These are phyloP conservation scores for Dinocampus coccinellae DNA, from an alignment of 2,888 invertebrate genomes.

Conservation along the genomic window DNA sequence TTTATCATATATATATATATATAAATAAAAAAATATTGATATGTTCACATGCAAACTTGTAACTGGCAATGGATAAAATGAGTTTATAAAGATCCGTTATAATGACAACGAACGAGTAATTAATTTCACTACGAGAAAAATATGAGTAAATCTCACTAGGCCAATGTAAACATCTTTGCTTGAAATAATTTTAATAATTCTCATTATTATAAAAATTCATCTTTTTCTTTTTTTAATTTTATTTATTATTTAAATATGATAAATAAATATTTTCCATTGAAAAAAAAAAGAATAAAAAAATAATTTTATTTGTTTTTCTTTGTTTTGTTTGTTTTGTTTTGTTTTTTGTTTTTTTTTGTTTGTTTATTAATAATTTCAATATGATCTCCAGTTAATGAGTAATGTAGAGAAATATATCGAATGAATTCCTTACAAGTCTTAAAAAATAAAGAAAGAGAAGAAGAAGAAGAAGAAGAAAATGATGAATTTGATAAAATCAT, in stretches of 20 bases:
- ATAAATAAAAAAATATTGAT: constrained; percentile 18
- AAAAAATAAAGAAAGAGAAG: neutral
- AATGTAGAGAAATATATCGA: no score
- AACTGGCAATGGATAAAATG: no score
- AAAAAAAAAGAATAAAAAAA: neutral
- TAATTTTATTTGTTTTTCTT: neutral
- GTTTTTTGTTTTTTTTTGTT: no score
- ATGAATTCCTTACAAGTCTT: no score
- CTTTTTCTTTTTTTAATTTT: neutral
- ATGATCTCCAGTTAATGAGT: neutral
- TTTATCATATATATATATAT: constrained; percentile 28
- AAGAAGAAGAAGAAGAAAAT: neutral
- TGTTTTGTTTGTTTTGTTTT: no score
- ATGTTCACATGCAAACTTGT: constrained; percentile 28
- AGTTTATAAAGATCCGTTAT: constrained; percentile 67
- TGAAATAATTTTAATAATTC: constrained; percentile 38
- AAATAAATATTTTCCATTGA: neutral
- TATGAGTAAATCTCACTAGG: constrained; percentile 60
- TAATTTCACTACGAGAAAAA: constrained; percentile 64
- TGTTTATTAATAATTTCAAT: no score
- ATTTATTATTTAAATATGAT: constrained; percentile 7
- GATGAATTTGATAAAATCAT: constrained; percentile 36
- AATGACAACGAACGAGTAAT: constrained; percentile 64
- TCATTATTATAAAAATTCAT: constrained; percentile 3
- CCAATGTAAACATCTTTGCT: constrained; percentile 64